Conservation (phyloP, 2,113 vertebrate genomes). For the human region DNA sequence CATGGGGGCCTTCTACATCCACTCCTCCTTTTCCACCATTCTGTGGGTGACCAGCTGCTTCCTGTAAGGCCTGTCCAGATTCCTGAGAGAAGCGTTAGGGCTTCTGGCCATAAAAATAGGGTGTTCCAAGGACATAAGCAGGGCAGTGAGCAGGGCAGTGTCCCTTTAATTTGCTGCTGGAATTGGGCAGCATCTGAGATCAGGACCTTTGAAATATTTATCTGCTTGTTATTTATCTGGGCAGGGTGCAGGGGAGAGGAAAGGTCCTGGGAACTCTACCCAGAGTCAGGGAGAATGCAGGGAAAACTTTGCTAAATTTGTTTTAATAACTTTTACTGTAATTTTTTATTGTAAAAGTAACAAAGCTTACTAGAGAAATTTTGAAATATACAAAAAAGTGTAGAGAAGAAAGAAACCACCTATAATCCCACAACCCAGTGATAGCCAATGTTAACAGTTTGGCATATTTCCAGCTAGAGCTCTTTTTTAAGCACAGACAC, state of each 20-base stretch:
- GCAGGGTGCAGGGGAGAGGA: slow-evolving; percentile 40
- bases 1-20: background rate
- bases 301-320: slow-evolving; percentile 63
- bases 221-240: slow-evolving; percentile 75
- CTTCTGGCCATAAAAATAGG: slow-evolving; percentile 13
- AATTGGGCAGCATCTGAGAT: slow-evolving; percentile 68
- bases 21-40: background rate
- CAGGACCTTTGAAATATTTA: slow-evolving; percentile 75
- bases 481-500: background rate
- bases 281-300: slow-evolving; percentile 59
- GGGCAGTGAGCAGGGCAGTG: slow-evolving; percentile 19
- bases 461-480: background rate
- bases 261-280: slow-evolving; percentile 75
- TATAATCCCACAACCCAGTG: background rate
- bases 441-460: background rate
- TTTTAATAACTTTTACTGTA: slow-evolving; percentile 70
- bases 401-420: slow-evolving; percentile 7
- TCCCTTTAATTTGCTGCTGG: slow-evolving; percentile 73
- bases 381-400: background rate
- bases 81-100: background rate
- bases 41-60: background rate
- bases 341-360: slow-evolving; percentile 62
- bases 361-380: slow-evolving; percentile 56
- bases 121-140: background rate
- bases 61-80: background rate